Conservation (phyloP, 2,113 vertebrate species). For the Pachypanchax playfairii region DNA sequence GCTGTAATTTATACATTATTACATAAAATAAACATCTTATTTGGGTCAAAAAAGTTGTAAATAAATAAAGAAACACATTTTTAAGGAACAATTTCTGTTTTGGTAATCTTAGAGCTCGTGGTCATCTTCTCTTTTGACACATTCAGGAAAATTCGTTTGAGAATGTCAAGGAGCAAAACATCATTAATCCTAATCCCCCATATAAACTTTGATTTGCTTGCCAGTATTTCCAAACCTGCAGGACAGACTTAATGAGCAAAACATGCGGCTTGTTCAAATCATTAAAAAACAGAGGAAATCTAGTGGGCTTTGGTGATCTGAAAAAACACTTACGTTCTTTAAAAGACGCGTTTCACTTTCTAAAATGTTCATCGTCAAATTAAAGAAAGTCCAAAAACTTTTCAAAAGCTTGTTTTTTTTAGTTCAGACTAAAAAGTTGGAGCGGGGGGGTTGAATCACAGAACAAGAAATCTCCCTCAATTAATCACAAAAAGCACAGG, state of each 20-base stretch:
- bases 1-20: too few species aligned
- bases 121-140: background rate
- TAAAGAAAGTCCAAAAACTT: background rate
- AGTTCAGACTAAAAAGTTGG: background rate
- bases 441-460: background rate
- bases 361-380: conserved; percentile 7
- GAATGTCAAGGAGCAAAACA: background rate
- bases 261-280: conserved; percentile 1
- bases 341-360: background rate
- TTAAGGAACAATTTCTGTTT: conserved; percentile 1
- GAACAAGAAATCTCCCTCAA: background rate
- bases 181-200: background rate
- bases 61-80: background rate
- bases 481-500: background rate
- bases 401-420: background rate
- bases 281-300: background rate
- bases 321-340: background rate
- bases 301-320: background rate
- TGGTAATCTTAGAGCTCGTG: background rate
- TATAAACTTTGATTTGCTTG: conserved; percentile 14
- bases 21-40: too few species aligned
- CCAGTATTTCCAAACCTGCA: conserved; percentile 6
- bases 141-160: background rate
- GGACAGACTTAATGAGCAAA: conserved; percentile 9
- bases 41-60: too few species aligned